These are phyloP conservation scores for Styela clava DNA, from an alignment of 23 tunicate genomes.

Conservation along the genomic window DNA sequence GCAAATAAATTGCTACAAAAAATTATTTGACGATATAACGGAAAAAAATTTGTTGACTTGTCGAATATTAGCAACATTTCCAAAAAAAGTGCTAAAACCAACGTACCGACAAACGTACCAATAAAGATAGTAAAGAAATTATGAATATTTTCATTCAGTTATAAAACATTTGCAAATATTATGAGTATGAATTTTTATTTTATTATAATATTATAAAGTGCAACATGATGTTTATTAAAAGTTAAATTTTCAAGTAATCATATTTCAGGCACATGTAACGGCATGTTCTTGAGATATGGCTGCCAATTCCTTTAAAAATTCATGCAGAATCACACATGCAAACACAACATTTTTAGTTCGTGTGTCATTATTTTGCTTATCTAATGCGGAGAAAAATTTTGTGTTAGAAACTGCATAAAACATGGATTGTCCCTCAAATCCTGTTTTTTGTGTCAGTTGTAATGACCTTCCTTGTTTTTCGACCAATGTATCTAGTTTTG, in stretches of 20 bases:
- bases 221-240: not conserved
- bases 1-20: not conserved
- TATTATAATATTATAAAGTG: not conserved
- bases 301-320: conserved; percentile 93
- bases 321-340: conserved; percentile 79
- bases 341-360: conserved; percentile 93
- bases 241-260: too few species aligned
- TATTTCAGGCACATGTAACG: conserved; percentile 27
- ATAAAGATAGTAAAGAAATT: not conserved
- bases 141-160: not conserved
- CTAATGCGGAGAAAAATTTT: not conserved
- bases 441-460: conserved; percentile 2
- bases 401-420: conserved; percentile 7
- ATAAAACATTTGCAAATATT: not conserved
- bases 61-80: not conserved
- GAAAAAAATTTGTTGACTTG: not conserved
- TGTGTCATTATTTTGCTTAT: conserved; percentile 32
- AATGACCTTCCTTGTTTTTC: conserved; percentile 10
- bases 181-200: not conserved
- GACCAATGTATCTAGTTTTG: conserved; percentile 47
- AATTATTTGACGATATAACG: too few species aligned
- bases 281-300: conserved; percentile 99
- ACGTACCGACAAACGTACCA: not conserved
- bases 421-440: conserved; percentile 11
- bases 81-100: not conserved